A percentile compares a stretch with the other conserved stretches of the same genome.
Conservation (phyloP, 1,140 invertebrate species). For the Apis laboriosa region DNA sequence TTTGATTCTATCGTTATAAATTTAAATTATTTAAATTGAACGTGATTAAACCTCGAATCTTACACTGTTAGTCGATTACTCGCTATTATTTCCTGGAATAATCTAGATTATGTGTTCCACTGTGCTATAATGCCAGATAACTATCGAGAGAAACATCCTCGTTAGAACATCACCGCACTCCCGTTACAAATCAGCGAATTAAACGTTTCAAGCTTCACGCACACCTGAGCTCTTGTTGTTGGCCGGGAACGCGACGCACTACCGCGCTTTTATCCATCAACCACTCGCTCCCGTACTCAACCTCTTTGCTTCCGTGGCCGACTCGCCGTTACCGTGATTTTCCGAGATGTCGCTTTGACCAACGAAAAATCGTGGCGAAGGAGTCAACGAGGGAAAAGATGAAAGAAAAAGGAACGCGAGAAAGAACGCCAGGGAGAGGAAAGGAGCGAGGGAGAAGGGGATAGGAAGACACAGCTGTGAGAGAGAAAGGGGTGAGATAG, state of each 20-base stretch:
- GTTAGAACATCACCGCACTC: background rate
- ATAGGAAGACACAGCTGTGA: background rate
- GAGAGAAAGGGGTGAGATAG: background rate
- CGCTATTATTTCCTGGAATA: background rate
- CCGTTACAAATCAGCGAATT: background rate
- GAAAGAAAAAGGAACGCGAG: background rate
- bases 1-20: too few relatives aligned
- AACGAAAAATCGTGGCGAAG: constrained; percentile 46
- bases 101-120: background rate
- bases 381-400: too few relatives aligned
- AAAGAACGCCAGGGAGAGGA: background rate
- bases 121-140: background rate
- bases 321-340: constrained; percentile 44
- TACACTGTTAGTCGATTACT: too few relatives aligned
- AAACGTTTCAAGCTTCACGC: constrained; percentile 26
- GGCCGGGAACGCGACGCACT: background rate
- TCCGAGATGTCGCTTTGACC: constrained; percentile 24
- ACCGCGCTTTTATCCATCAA: constrained; percentile 8
- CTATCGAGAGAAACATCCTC: background rate
- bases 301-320: constrained; percentile 1
- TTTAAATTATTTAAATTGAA: too few relatives aligned
- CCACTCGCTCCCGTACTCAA: background rate
- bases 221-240: background rate
- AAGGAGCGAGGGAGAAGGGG: too few relatives aligned
- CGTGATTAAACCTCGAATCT: too few relatives aligned